A percentile compares a stretch with the other conserved stretches of the same genome.
These are phyloP conservation scores for Hypena proboscidalis DNA, from an alignment of 2,888 invertebrate species.

Conservation along the genomic window DNA sequence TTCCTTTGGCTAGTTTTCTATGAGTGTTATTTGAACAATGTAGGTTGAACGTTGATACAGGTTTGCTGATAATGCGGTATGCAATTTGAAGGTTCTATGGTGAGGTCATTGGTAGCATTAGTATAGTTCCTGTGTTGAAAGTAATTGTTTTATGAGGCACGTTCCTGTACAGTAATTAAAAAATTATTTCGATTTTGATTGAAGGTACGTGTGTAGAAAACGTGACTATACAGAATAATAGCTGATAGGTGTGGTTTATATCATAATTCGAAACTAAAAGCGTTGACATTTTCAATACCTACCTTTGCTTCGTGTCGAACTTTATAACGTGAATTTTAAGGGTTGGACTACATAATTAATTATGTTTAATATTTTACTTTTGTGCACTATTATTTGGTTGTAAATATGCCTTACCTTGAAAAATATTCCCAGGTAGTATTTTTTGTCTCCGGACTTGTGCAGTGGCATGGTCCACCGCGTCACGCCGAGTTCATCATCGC, in stretches of 20 bases:
- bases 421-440: conserved; percentile 96
- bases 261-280: no score
- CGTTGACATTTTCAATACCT: no score
- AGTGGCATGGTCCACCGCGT: conserved; percentile 97
- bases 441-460: conserved; percentile 93
- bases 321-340: no score
- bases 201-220: no score
- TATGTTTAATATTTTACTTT: no score
- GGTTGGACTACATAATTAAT: no score
- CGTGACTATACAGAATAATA: no score
- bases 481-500: conserved; percentile 88
- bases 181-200: background rate
- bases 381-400: no score
- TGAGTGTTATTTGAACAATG: conserved; percentile 24
- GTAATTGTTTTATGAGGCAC: conserved; percentile 3
- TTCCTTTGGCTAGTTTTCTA: conserved; percentile 2
- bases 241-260: no score
- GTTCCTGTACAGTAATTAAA: background rate
- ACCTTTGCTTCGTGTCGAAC: no score
- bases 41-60: conserved; percentile 12
- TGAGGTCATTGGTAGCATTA: conserved; percentile 26
- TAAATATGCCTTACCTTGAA: conserved; percentile 97
- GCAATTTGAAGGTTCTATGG: conserved; percentile 19
- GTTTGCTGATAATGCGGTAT: conserved; percentile 18
- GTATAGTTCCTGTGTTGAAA: conserved; percentile 16